Evolutionary conservation across 2,113 vertebrate genomes (phyloP).

Genomic region (Dicaeum eximium): DNA sequence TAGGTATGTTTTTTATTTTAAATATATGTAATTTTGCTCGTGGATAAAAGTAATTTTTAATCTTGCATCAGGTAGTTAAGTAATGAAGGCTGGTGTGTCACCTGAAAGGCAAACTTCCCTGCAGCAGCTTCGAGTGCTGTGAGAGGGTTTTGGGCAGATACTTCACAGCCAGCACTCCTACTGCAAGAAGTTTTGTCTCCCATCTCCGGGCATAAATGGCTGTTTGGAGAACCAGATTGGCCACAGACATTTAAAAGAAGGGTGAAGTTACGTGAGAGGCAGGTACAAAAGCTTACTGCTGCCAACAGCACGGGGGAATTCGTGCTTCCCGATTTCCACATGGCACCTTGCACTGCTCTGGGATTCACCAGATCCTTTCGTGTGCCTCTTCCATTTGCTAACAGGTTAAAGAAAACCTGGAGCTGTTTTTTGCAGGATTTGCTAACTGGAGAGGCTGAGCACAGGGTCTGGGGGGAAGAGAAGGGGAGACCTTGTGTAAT

Average conservation of each 20-base stretch:
- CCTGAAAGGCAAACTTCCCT: slow-evolving; percentile 4
- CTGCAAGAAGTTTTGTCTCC: neutral
- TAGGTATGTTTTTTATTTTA: neutral
- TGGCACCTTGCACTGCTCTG: neutral
- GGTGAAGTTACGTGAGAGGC: neutral
- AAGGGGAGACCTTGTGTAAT: neutral
- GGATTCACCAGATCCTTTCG: neutral
- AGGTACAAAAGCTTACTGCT: neutral
- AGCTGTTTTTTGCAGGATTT: neutral
- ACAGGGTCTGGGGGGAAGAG: neutral
- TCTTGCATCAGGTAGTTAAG: neutral
- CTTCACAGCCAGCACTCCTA: neutral
- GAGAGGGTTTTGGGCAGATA: neutral
- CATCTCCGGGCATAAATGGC: neutral
- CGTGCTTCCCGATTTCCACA: neutral
- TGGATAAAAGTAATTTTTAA: neutral
- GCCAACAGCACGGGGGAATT: neutral
- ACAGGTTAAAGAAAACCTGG: neutral
- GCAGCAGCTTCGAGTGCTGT: neutral
- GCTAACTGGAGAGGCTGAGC: neutral
- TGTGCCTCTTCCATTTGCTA: neutral
- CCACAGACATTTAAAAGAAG: neutral
- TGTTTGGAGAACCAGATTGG: neutral
- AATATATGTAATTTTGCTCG: rapidly evolving
- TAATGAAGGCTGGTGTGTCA: neutral